These are phyloP conservation scores for Clarias batrachus DNA, from an alignment of 2,113 vertebrate species.

Conservation along the genomic window DNA sequence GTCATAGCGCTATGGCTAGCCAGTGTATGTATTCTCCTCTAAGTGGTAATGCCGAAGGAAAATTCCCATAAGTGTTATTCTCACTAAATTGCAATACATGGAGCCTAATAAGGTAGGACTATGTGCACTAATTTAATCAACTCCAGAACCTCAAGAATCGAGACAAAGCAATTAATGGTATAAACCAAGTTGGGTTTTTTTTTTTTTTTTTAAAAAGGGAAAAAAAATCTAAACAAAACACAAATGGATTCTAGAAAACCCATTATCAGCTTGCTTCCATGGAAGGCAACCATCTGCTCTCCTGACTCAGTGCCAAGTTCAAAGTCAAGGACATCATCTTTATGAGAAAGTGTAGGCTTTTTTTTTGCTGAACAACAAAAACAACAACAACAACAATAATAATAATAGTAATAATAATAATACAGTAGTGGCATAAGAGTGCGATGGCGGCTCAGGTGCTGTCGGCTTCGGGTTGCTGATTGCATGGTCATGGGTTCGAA, in stretches of 20 bases:
- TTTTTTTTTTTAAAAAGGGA: no score
- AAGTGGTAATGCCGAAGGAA: not conserved
- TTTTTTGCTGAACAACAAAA: constrained; percentile 24
- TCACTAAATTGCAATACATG: constrained; percentile 18
- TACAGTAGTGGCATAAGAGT: no score
- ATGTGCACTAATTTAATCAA: constrained; percentile 20
- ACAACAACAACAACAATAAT: not conserved
- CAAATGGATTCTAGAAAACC: constrained; percentile 53
- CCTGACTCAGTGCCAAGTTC: constrained; percentile 67
- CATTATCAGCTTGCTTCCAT: constrained; percentile 60
- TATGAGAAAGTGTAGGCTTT: constrained; percentile 45
- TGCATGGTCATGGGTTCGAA: no score
- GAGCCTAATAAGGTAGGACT: constrained; percentile 10
- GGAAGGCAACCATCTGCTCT: constrained; percentile 65
- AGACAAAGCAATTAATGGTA: not conserved
- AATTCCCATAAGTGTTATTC: not conserved
- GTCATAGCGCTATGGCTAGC: no score
- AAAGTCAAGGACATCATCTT: constrained; percentile 66
- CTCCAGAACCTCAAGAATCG: constrained; percentile 1
- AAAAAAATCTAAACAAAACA: constrained; percentile 50
- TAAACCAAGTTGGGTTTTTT: constrained; percentile 10
- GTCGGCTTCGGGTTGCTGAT: no score
- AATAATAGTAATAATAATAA: not conserved
- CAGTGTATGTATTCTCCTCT: not conserved
- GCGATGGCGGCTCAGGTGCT: no score